Percentiles rank a stretch among this genome's conserved stretches.
Conservation (phyloP, 2,888 invertebrate species). For the Autographa gamma region DNA sequence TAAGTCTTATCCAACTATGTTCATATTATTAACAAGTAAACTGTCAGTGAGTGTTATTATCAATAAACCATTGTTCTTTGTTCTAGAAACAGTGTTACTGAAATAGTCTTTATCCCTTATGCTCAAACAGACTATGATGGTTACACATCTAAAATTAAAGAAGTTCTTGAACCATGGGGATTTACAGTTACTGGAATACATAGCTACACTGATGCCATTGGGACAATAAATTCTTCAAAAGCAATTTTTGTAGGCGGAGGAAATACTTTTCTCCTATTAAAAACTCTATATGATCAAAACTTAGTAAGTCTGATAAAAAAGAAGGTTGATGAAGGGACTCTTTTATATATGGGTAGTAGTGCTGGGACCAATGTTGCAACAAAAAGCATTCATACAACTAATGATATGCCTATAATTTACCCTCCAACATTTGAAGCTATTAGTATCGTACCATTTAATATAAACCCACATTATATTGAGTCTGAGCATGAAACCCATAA, state of each 20-base stretch:
- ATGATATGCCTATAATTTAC: conserved; percentile 96
- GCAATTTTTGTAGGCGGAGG: conserved; percentile 95
- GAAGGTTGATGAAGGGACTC: conserved; percentile 89
- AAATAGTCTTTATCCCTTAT: conserved; percentile 93
- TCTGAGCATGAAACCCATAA: conserved; percentile 90
- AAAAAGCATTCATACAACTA: conserved; percentile 93
- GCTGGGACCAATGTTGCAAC: conserved; percentile 96
- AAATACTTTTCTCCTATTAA: conserved; percentile 93
- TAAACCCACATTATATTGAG: conserved; percentile 95
- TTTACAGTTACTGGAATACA: conserved; percentile 91
- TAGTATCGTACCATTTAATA: conserved; percentile 93
- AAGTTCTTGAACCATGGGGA: conserved; percentile 91
- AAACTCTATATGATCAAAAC: conserved; percentile 91
- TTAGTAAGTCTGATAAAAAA: conserved; percentile 90
- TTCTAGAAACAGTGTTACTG: conserved; percentile 90
- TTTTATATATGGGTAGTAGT: conserved; percentile 93
- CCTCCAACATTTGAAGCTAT: conserved; percentile 93
- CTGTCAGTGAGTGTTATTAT: background rate
- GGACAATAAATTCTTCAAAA: conserved; percentile 90
- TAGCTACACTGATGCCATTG: conserved; percentile 85
- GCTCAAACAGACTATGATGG: conserved; percentile 91
- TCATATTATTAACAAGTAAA: background rate
- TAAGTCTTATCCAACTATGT: conserved; percentile 72
- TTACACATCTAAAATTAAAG: conserved; percentile 90
- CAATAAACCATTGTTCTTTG: conserved; percentile 21